Percentiles rank a stretch among this genome's conserved stretches.
phyloP scores from a whole-genome alignment of 1,140 invertebrate species.

The Drosophila biarmipes region DNA sequence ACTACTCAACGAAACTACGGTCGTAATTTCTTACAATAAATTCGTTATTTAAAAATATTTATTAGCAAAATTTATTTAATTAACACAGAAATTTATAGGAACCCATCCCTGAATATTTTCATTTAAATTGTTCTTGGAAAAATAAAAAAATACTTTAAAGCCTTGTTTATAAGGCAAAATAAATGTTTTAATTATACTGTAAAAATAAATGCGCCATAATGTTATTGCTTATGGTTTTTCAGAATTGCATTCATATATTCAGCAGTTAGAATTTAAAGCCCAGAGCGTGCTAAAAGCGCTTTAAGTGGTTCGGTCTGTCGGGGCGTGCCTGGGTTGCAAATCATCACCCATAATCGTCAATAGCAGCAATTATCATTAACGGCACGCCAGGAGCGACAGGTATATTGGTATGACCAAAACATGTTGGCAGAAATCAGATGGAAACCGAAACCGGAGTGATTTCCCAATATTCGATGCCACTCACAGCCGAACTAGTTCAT shows the following conservation, averaged over 20 bases:
- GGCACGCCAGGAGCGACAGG: slow-evolving; percentile 40
- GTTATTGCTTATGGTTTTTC: slow-evolving; percentile 9
- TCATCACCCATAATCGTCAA: slow-evolving; percentile 27
- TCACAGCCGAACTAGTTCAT: slow-evolving; percentile 55
- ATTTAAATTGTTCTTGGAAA: too few relatives aligned
- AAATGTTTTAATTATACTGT: background rate
- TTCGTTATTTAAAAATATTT: too few relatives aligned
- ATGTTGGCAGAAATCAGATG: slow-evolving; percentile 17
- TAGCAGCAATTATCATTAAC: slow-evolving; percentile 66
- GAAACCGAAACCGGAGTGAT: slow-evolving; percentile 11
- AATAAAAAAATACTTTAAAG: too few relatives aligned
- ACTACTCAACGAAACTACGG: too few relatives aligned
- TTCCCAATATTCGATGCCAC: slow-evolving; percentile 47
- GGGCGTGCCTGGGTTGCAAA: slow-evolving; percentile 50
- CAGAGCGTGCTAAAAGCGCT: slow-evolving; percentile 34
- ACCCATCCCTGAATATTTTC: too few relatives aligned
- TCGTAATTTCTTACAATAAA: too few relatives aligned
- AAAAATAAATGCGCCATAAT: background rate
- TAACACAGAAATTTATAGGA: too few relatives aligned
- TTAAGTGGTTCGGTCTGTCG: background rate
- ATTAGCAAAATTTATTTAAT: too few relatives aligned
- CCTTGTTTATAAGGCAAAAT: too few relatives aligned
- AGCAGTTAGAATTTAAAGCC: slow-evolving; percentile 55
- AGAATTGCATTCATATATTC: slow-evolving; percentile 32
- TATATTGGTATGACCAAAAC: slow-evolving; percentile 4